phyloP scores from a whole-genome alignment of 2,888 invertebrate species.

The Habroteleia sp. region DNA sequence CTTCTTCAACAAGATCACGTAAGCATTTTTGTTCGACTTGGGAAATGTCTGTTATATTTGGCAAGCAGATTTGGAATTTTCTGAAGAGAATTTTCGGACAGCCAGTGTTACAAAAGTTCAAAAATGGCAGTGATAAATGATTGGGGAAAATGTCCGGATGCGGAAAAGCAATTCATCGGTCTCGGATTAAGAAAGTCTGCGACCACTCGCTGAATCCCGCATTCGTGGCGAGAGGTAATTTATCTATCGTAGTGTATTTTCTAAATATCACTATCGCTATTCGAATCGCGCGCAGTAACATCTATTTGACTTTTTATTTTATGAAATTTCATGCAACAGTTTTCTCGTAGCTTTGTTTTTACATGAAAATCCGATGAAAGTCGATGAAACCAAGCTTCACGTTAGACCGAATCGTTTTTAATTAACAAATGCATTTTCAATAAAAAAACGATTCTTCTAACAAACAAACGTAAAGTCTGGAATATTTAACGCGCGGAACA shows the following conservation, averaged over 20 bases:
- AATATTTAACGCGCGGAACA: too few species aligned
- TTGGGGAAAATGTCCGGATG: conserved; percentile 34
- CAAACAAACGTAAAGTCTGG: too few species aligned
- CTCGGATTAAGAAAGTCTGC: conserved; percentile 48
- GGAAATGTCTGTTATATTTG: too few species aligned
- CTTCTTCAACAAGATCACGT: too few species aligned
- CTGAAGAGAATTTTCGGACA: too few species aligned
- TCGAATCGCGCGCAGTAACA: conserved; percentile 51
- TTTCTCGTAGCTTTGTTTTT: conserved; percentile 49
- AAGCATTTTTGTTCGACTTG: too few species aligned
- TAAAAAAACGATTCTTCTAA: not conserved
- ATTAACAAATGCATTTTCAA: conserved; percentile 30
- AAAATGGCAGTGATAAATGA: conserved; percentile 28
- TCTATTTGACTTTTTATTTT: conserved; percentile 50
- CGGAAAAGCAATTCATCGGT: conserved; percentile 49
- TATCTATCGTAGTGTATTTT: conserved; percentile 53
- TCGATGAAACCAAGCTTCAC: conserved; percentile 41
- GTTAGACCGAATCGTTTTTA: conserved; percentile 11
- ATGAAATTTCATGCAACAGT: conserved; percentile 55
- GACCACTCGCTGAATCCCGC: conserved; percentile 19
- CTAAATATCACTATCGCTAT: conserved; percentile 58
- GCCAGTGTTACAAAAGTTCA: too few species aligned
- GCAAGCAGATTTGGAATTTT: too few species aligned
- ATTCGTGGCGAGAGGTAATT: conserved; percentile 59
- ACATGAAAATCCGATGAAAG: conserved; percentile 40